Percentiles rank a stretch among this genome's conserved stretches.
phyloP scores from a whole-genome alignment of 2,113 vertebrate genomes.

The Sebastes schlegelii region DNA sequence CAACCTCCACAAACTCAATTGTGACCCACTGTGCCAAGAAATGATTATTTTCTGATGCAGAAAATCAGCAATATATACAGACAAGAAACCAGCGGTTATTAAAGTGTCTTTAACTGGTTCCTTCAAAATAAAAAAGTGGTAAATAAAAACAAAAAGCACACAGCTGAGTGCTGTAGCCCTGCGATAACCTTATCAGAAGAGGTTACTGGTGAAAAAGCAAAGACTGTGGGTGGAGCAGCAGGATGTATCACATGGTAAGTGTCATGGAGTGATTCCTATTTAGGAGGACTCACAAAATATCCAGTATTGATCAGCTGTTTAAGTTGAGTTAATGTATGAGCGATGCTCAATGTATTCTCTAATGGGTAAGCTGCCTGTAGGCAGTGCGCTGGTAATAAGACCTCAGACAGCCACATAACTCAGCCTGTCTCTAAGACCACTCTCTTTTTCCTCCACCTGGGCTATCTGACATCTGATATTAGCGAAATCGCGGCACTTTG shows the following conservation, averaged over 20 bases:
- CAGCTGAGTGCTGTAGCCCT: neutral
- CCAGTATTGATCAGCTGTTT: slow-evolving; percentile 77
- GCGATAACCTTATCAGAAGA: slow-evolving; percentile 12
- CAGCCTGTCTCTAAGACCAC: slow-evolving; percentile 75
- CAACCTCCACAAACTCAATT: slow-evolving; percentile 78
- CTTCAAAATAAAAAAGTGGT: slow-evolving; percentile 45
- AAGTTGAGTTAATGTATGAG: slow-evolving; percentile 80
- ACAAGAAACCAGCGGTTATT: slow-evolving; percentile 55
- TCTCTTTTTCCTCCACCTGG: slow-evolving; percentile 77
- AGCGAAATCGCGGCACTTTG: slow-evolving; percentile 65
- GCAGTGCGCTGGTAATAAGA: slow-evolving; percentile 76
- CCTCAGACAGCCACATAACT: slow-evolving; percentile 78
- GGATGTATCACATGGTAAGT: slow-evolving; percentile 41
- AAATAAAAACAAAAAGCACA: neutral
- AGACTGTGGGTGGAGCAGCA: slow-evolving; percentile 12
- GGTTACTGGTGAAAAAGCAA: slow-evolving; percentile 23
- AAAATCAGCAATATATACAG: slow-evolving; percentile 69
- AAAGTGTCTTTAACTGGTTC: slow-evolving; percentile 51
- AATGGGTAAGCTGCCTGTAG: slow-evolving; percentile 76
- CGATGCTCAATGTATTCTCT: slow-evolving; percentile 74
- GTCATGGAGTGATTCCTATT: slow-evolving; percentile 61
- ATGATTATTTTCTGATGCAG: slow-evolving; percentile 76
- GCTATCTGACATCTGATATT: slow-evolving; percentile 78
- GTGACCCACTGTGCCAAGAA: slow-evolving; percentile 74
- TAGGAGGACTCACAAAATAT: slow-evolving; percentile 66